These are phyloP conservation scores for Galbula dea DNA, from an alignment of 2,113 vertebrate genomes.

Conservation along the genomic window DNA sequence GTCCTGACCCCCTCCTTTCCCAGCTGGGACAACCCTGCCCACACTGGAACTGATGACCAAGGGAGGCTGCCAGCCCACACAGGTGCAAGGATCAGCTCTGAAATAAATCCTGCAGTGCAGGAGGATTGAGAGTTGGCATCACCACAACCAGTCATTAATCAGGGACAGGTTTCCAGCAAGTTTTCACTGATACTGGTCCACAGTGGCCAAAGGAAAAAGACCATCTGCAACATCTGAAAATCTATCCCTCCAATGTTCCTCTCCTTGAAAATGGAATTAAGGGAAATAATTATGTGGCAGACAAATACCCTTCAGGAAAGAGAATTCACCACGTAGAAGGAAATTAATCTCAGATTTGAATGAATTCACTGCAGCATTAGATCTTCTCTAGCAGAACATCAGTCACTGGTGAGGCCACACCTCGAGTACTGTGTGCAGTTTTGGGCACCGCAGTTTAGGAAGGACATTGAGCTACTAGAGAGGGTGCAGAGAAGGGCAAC, in stretches of 20 bases:
- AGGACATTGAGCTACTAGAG: no score
- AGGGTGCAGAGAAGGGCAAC: no score
- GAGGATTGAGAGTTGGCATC: background rate
- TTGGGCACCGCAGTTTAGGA: no score
- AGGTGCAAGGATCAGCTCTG: slow-evolving; percentile 19
- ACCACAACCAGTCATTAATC: background rate
- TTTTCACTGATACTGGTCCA: background rate
- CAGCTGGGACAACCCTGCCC: background rate
- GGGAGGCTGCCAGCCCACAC: background rate
- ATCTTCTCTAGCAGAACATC: background rate
- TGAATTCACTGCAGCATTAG: background rate
- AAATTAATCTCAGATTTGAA: background rate
- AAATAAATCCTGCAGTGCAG: background rate
- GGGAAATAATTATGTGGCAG: background rate
- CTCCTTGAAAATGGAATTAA: background rate
- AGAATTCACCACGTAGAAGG: background rate
- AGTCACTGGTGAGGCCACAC: no score
- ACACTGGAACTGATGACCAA: background rate
- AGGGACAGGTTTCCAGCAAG: background rate
- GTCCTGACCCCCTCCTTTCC: background rate
- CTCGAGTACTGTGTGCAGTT: no score
- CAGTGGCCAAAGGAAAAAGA: background rate
- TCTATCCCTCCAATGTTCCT: background rate
- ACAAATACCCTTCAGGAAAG: background rate
- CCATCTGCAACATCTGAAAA: background rate